Evolutionary conservation across 1,140 invertebrate species (phyloP), one percentile per base, ranked within the genome.

Genomic region (Paramacrobiotus metropolitanus): DNA sequence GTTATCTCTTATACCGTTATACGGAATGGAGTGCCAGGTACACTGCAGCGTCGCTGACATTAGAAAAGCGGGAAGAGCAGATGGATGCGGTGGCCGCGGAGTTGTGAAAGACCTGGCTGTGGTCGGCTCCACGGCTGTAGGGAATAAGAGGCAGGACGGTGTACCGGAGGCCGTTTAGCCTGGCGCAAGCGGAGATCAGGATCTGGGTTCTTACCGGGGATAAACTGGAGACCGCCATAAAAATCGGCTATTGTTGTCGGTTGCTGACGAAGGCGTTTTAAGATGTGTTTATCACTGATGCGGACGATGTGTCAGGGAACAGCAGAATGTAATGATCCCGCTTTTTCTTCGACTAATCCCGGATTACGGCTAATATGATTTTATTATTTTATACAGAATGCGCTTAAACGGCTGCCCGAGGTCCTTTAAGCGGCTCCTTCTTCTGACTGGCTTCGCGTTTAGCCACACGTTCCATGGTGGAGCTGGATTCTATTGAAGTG

Each of bases 161-260:
- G 93, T 98, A 20, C 90, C 93, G 59, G 85, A 92, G 69, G 84
- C 89, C 0, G 97, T 99, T 70, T 86, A 95, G 94, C 74, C 76
- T 98, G 60, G 82, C 84, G 59, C 76, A 85, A 67, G 94, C 93
- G 44, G 90, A 88, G 62, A 97, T 99, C 60, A 97, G 97, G 77
- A 83, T 98, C 66, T 99, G 94, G 94, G 92, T 99, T 15, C 76
- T 98, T 31, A 99, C 94, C 1, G 94, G 94, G 28, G 94, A 98
- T 72, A 99, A 99, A 77, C 91, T 95, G 93, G 93, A 98, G 77
- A 99, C 94, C 60, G 94, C 94, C 31, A 93, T 98, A 65, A 99
- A 99, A 72, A 98, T 99, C 68, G 95, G 93, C 1, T 99, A 96
- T 71, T 97, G 92, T 1, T 98, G 93, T 73, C 87, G 92, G 70